These are phyloP conservation scores for Daktulosphaira vitifoliae DNA, from an alignment of 1,140 invertebrate genomes.

Conservation along the genomic window DNA sequence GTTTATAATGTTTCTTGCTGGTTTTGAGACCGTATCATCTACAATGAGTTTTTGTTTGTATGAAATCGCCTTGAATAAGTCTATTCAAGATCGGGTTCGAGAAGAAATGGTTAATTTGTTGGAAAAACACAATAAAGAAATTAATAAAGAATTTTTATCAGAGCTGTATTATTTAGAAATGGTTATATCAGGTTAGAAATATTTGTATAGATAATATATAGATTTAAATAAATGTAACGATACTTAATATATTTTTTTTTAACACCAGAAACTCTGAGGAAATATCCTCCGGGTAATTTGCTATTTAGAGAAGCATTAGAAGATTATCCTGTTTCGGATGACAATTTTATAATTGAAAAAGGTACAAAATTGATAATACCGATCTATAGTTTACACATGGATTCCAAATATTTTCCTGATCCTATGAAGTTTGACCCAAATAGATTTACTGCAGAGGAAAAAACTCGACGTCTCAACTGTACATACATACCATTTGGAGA, in stretches of 20 bases:
- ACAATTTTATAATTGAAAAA: conserved; percentile 45
- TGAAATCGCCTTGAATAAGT: conserved; percentile 52
- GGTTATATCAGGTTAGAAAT: conserved; percentile 30
- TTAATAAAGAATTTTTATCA: conserved; percentile 2
- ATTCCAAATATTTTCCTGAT: conserved; percentile 48
- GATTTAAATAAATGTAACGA: no score
- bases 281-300: conserved; percentile 50
- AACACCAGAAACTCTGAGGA: conserved; percentile 53
- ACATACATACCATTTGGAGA: conserved; percentile 51
- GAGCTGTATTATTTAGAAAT: conserved; percentile 13
- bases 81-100: conserved; percentile 53
- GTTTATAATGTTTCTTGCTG: conserved; percentile 37
- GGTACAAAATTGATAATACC: conserved; percentile 49
- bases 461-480: conserved; percentile 41
- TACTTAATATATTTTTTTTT: no score
- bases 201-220: no score
- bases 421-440: conserved; percentile 56
- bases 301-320: conserved; percentile 47
- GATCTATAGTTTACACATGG: conserved; percentile 39
- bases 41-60: conserved; percentile 44
- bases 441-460: conserved; percentile 46
- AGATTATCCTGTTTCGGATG: conserved; percentile 48
- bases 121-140: background rate
- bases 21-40: conserved; percentile 36
- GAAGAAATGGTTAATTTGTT: conserved; percentile 50